Evolutionary conservation across 1,140 invertebrate species (phyloP), one percentile per base, ranked within the genome.

Genomic region (Psix sp.): DNA sequence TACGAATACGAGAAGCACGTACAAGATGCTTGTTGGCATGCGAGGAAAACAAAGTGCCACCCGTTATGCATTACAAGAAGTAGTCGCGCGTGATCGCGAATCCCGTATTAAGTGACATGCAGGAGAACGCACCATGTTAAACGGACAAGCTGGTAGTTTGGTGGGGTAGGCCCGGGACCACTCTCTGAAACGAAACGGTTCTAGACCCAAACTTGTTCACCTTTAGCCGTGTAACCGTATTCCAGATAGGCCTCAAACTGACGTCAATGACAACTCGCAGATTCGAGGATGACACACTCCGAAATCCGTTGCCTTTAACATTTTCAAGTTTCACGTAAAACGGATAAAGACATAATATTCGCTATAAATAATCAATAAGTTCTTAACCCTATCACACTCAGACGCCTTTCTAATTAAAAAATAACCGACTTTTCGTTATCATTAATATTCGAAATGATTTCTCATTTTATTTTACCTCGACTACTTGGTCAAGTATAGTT

Each of bases 121-220:
- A 59, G 60, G 42, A 29, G 59, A 9, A 59, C 45, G n/a, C n/a
- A n/a, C 13, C 40, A 48, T 24, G 42, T 52, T 63, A 73, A 76
- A 75, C 56, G 72, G 71, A 80, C 66, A 77, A 80, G 78, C 72
- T 74, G 74, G 56, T 76, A 36, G 45, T 79, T 78, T 74, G 72
- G 74, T 81, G 74, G 72, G 80, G 71, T 82, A 82, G 80, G 79
- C 76, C 65, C 80, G 60, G 77, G 79, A 78, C 74, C 51, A 67
- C 78, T 80, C 78, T 80, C 76, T 81, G 79, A 74, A 81, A 77
- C 66, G 43, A 56, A 76, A 76, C 74, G 74, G 66, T 76, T 63
- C 62, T 76, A 71, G 59, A 56, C 59, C 45, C 52, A 52, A 21
- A 66, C 60, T 65, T 59, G 59, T 73, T 65, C 60, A 73, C 54